phyloP scores from a whole-genome alignment of 2,113 vertebrate genomes.

The Catagonus wagneri region DNA sequence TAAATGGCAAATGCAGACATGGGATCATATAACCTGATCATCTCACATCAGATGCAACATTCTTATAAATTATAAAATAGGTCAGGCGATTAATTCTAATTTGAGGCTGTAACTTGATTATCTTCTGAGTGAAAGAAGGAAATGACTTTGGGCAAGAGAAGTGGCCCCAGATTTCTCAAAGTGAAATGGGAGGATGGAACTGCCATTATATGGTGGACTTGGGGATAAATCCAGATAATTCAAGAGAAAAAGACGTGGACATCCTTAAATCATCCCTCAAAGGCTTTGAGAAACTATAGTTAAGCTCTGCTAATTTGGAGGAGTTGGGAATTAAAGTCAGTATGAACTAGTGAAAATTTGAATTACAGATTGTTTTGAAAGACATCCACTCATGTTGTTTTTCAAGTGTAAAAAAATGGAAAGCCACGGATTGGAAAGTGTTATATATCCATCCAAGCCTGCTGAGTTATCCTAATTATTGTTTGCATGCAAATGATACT shows the following conservation, averaged over 20 bases:
- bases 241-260: neutral
- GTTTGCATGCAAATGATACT: neutral
- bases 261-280: neutral
- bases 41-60: slow-evolving; percentile 57
- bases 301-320: neutral
- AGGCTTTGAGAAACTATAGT: neutral
- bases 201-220: slow-evolving; percentile 1
- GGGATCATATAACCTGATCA: slow-evolving; percentile 73
- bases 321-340: neutral
- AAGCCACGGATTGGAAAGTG: neutral
- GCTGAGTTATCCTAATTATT: slow-evolving; percentile 39
- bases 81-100: slow-evolving; percentile 68
- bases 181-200: neutral
- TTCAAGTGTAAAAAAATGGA: slow-evolving; percentile 46
- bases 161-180: slow-evolving; percentile 10
- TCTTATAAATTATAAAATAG: slow-evolving; percentile 77
- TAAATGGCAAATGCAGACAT: slow-evolving; percentile 60
- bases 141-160: slow-evolving; percentile 62
- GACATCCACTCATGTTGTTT: neutral
- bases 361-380: slow-evolving; percentile 52
- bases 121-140: slow-evolving; percentile 36
- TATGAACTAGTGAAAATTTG: slow-evolving; percentile 10
- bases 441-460: neutral
- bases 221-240: neutral
- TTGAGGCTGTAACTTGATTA: slow-evolving; percentile 67